Percentiles rank a stretch among this genome's conserved stretches.
phyloP scores from a whole-genome alignment of 2,797 vertebrate genomes.

The Thamnophis elegans region DNA sequence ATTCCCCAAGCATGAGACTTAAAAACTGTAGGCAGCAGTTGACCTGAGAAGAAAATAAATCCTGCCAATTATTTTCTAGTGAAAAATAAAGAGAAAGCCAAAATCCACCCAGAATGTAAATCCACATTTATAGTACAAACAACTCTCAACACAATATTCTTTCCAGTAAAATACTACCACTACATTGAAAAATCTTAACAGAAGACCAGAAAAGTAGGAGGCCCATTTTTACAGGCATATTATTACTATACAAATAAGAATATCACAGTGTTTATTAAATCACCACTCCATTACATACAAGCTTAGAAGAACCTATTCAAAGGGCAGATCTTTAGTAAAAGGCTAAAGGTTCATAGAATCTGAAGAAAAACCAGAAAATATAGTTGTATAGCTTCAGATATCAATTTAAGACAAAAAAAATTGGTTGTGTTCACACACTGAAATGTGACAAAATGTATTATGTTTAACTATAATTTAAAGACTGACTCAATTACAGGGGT shows the following conservation, averaged over 20 bases:
- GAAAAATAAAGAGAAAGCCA: neutral
- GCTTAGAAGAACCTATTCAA: neutral
- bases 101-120: constrained; percentile 11
- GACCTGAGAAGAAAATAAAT: constrained; percentile 75
- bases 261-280: neutral
- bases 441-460: neutral
- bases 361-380: neutral
- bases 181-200: neutral
- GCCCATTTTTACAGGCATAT: too few species aligned
- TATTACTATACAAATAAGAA: neutral
- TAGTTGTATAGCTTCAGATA: neutral
- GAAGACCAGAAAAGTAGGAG: neutral
- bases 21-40: constrained; percentile 94
- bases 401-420: neutral
- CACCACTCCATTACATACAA: neutral
- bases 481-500: neutral
- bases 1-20: constrained; percentile 98
- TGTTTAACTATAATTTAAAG: neutral
- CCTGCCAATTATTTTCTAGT: constrained; percentile 7
- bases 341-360: neutral
- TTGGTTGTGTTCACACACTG: neutral
- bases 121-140: neutral
- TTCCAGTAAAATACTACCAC: neutral
- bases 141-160: neutral
- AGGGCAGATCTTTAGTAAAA: neutral